Conservation (phyloP, 1,140 invertebrate genomes). For the Eubasilissa regina region DNA sequence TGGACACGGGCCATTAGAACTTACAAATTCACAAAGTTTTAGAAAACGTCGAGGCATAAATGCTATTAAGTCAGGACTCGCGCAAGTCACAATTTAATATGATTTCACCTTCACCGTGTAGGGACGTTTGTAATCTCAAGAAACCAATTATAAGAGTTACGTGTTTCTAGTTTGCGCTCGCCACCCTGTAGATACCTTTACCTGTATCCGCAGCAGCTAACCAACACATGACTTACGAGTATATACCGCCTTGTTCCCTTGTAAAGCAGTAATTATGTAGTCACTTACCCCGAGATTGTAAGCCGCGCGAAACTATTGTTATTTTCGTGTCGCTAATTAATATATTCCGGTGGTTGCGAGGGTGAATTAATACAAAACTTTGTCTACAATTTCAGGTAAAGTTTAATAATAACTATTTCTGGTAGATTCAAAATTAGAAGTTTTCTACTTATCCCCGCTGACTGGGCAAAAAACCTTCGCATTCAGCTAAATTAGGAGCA, state of each 20-base stretch:
- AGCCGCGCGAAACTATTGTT: constrained; percentile 47
- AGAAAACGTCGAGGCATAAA: no score
- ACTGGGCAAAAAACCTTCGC: background rate
- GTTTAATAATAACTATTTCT: constrained; percentile 3
- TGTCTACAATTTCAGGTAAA: constrained; percentile 7
- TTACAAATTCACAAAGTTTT: no score
- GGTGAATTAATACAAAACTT: constrained; percentile 24
- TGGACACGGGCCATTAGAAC: no score
- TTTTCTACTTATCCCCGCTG: constrained; percentile 24
- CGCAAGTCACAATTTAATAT: background rate
- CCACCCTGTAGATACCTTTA: constrained; percentile 13
- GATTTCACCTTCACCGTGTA: background rate
- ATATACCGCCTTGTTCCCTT: constrained; percentile 11
- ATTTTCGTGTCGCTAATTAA: constrained; percentile 57
- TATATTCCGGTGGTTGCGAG: constrained; percentile 22
- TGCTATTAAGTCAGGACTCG: no score
- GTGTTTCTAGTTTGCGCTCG: constrained; percentile 29
- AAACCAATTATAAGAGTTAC: constrained; percentile 54
- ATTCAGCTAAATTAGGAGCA: background rate
- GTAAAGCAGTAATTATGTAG: constrained; percentile 44
- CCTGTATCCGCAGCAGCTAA: constrained; percentile 23
- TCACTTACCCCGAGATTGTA: constrained; percentile 44
- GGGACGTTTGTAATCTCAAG: constrained; percentile 51
- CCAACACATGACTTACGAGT: constrained; percentile 48
- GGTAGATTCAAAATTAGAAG: constrained; percentile 18